Base-by-base conservation (phyloP, 2,113 vertebrate species). In the Nicator chloris region DNA sequence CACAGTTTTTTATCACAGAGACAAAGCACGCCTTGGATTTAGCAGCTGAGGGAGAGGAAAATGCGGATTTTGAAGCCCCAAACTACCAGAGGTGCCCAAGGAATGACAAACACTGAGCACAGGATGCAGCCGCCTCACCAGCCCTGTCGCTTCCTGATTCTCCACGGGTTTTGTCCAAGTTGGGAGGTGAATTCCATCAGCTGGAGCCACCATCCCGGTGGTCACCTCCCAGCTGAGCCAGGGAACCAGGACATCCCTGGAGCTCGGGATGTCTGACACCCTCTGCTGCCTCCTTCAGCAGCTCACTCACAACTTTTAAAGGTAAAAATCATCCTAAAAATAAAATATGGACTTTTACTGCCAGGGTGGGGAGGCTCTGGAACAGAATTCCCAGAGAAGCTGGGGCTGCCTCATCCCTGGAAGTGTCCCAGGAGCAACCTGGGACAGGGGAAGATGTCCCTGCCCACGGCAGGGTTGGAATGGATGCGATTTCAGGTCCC, bases 331-430 rank as follows among this genome's bases (percentile, higher is more conserved):
- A 3, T 4, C 21, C 47, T 17, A 12, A 4, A 8, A 76, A 14
- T 13, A 4, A 85, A 69, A 13, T 3, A 4, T 0, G 0, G 28
- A 9, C 13, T 24, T 69, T 21, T 22, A 18, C 10, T 3, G 47
- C 2, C 2, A 28, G 45, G 11, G 7, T 10, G 37, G 22, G 14
- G 27, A 51, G 33, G 16, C 9, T 24, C 49, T 64, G 49, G 65
- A 6, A 26, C 4, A 9, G 49, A 40, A 24, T 56, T 40, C 40
- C 49, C 65, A 7, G 28, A n/a, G 15, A 30, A 61, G 2, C 56
- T 8, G 61, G 12, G 6, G 73, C 64, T 61, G 64, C 19, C 13
- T 39, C 84, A 14, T 23, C n/a, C 56, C 47, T 87, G 65, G 40
- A 17, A 63, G 8, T 6, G 51, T 35, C 51, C 53, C 51, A 8